Base-by-base conservation (phyloP, 2,797 vertebrate genomes). In the Onychomys arenicola region DNA sequence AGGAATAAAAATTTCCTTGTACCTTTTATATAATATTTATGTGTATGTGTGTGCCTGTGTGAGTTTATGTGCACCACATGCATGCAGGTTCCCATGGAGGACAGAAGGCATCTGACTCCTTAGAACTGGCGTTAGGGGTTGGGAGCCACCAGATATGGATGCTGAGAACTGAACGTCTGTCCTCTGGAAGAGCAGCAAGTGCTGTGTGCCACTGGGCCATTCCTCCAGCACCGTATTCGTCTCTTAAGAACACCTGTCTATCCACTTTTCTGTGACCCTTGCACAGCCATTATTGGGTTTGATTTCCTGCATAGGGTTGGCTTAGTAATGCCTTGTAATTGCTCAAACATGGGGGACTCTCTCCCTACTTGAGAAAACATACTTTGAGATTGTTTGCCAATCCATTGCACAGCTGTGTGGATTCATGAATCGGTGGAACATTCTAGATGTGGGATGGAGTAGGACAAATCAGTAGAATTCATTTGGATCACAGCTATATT, bases 351-450 rank as follows among this genome's bases (percentile, higher is more conserved):
- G 19, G 43, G 63, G 21, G 32, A n/a, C 43, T 46, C 21, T 76
- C 40, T 43, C 13, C 57, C 55, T 13, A 25, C 57, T 67, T 76
- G 19, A 90, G 84, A 84, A 87, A 94, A 82, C 4, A 92, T 37
- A 80, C 37, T 59, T 32, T 43, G 61, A 65, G 40, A 49, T 65
- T 87, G 32, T 92, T 69, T 80, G 14, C 23, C n/a, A 73, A 16
- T 25, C 19, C 8, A 55, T 9, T 40, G 75, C 14, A 52, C 10
- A 40, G n/a, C 27, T 93, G 32, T 65, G 40, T 89, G 61, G 23
- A 94, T 93, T 89, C 65, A 94, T 94, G 21, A 91, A 88, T 77
- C 63, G 21, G 34, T 90, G n/a, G 32, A 92, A 81, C 92, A 91
- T 89, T 92, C 29, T 95, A 89, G 12, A 67, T 76, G 23, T 65